Evolutionary conservation across 2,797 vertebrate genomes (phyloP), one percentile per base, ranked within the genome.

Genomic region (Rhincodon typus): DNA sequence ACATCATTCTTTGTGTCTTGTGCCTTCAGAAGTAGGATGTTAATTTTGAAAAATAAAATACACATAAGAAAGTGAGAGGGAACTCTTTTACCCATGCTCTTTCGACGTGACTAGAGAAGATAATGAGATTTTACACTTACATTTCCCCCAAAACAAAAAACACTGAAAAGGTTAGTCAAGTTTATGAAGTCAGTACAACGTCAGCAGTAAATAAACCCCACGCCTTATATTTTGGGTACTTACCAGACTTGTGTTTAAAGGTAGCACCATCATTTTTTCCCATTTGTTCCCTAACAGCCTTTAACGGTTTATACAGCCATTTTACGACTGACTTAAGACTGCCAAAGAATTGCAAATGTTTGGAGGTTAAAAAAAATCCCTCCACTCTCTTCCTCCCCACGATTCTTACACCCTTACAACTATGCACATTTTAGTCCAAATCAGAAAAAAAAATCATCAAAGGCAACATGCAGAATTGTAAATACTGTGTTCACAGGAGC

Each of bases 401-500:
- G 0, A n/a, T 66, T 66, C 30, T 25, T 93, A 57, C 8, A 19
- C 13, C 34, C 46, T 70, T 95, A 95, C 70, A 70, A 77, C 70
- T 77, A 46, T 57, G 70, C 70, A 57, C 15, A 95, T n/a, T 95
- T 77, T 95, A 95, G 57, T 95, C 42, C 50, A 57, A 42, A 53
- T 94, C 70, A 94, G 70, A 94, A 94, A 57, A 46, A 38, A 30
- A 70, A 46, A 46, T 46, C 70, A 95, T 77, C 70, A 77, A 94
- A 95, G 46, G 70, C 77, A 96, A 96, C 97, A 97, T 97, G 97
- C 97, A 97, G 96, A 97, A 96, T 96, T 96, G 96, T 96, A 96
- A 94, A 97, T 96, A 97, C 96, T 97, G 74, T 96, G 96, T 95
- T 96, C 96, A 97, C 96, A 97, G 96, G 96, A 97, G 97, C 97